Conservation (phyloP, 2,888 invertebrate species). For the Platycheirus rosarum region DNA sequence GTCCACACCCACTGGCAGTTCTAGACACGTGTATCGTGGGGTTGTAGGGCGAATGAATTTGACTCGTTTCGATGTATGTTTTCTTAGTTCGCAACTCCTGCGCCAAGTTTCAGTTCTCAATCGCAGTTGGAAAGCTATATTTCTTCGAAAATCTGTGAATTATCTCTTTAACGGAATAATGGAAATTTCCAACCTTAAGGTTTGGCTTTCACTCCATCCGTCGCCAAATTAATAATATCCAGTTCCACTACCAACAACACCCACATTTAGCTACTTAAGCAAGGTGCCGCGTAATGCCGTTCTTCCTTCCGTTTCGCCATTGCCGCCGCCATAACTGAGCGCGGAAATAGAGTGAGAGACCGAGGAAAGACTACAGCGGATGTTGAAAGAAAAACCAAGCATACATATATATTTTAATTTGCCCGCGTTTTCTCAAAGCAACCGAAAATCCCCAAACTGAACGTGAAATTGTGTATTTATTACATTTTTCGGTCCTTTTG, state of each 20-base stretch:
- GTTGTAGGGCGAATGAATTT: constrained; percentile 1
- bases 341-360: constrained; percentile 5
- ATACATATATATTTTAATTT: constrained; percentile 67
- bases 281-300: constrained; percentile 23
- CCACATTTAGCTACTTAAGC: constrained; percentile 27
- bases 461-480: constrained; percentile 74
- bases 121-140: background rate
- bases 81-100: background rate
- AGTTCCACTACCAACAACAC: background rate
- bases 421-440: constrained; percentile 66
- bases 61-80: constrained; percentile 27
- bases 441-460: constrained; percentile 71
- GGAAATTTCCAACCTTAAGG: constrained; percentile 44
- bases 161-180: constrained; percentile 57
- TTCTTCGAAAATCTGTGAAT: constrained; percentile 15
- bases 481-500: constrained; percentile 56
- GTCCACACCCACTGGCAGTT: constrained; percentile 1
- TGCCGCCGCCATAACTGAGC: background rate
- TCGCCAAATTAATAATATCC: constrained; percentile 51
- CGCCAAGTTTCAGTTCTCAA: background rate
- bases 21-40: constrained; percentile 16
- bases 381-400: constrained; percentile 46
- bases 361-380: constrained; percentile 36
- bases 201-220: constrained; percentile 20
- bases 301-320: constrained; percentile 17